phyloP scores from a whole-genome alignment of 2,113 vertebrate genomes.

The Potamarius usumacintae region DNA sequence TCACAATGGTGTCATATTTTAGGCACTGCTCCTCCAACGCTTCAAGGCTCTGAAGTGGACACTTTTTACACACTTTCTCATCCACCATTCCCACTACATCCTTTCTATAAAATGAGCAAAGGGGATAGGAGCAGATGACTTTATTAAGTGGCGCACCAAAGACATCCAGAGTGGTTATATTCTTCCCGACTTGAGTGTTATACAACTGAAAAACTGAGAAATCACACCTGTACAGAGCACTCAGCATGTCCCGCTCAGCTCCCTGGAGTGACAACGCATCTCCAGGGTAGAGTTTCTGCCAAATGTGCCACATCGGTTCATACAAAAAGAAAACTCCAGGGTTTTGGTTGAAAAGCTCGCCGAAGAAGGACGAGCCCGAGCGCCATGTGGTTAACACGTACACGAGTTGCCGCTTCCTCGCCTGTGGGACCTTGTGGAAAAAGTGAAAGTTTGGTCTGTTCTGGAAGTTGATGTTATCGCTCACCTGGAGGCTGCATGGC shows the following conservation, averaged over 20 bases:
- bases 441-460: constrained; percentile 73
- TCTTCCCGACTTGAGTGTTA: constrained; percentile 86
- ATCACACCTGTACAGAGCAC: constrained; percentile 92
- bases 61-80: constrained; percentile 93
- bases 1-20: constrained; percentile 90
- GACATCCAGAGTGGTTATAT: constrained; percentile 90
- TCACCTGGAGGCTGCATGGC: constrained; percentile 80
- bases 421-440: constrained; percentile 68
- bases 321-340: constrained; percentile 95
- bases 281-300: constrained; percentile 95
- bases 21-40: constrained; percentile 90
- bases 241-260: constrained; percentile 94
- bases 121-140: constrained; percentile 92
- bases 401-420: constrained; percentile 82
- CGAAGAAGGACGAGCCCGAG: constrained; percentile 95
- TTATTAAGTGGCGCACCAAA: constrained; percentile 92
- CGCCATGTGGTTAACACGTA: constrained; percentile 97
- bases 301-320: constrained; percentile 98
- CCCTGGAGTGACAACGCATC: constrained; percentile 93
- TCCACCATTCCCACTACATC: constrained; percentile 93
- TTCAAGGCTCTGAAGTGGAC: constrained; percentile 87
- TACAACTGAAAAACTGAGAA: constrained; percentile 95
- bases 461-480: constrained; percentile 69
- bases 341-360: constrained; percentile 98
- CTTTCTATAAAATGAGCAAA: constrained; percentile 92